Evolutionary conservation across 2,888 invertebrate species (phyloP).

Genomic region (Holacanthella duospinosa): DNA sequence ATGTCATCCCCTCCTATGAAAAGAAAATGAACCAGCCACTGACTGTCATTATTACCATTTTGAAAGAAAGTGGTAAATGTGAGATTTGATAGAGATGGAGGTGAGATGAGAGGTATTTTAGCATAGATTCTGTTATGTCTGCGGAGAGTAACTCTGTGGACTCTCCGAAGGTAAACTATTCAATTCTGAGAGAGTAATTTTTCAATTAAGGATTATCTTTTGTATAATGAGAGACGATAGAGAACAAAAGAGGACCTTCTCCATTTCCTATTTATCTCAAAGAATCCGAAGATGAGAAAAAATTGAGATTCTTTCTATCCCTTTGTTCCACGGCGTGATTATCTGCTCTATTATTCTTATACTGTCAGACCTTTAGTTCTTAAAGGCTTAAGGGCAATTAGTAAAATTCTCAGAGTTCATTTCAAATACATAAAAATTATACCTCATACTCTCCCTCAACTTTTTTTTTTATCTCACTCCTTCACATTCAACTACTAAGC

Average conservation of each 20-base stretch:
- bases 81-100: neutral
- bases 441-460: neutral
- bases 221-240: too few relatives aligned
- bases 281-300: neutral
- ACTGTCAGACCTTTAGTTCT: neutral
- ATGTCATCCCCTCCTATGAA: neutral
- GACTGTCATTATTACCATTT: neutral
- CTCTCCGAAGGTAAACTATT: too few relatives aligned
- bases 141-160: too few relatives aligned
- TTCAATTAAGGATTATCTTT: neutral
- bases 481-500: neutral
- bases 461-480: neutral
- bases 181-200: neutral
- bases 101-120: neutral
- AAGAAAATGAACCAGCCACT: neutral
- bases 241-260: neutral
- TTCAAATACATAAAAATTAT: neutral
- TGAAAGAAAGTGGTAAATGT: neutral
- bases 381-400: neutral
- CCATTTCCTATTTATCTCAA: neutral
- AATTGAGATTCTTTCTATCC: neutral
- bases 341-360: neutral
- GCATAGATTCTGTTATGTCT: neutral
- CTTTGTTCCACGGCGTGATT: neutral
- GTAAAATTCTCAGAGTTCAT: neutral